Evolutionary conservation across 2,113 vertebrate species (phyloP).

Genomic region (Gopherus evgoodei): DNA sequence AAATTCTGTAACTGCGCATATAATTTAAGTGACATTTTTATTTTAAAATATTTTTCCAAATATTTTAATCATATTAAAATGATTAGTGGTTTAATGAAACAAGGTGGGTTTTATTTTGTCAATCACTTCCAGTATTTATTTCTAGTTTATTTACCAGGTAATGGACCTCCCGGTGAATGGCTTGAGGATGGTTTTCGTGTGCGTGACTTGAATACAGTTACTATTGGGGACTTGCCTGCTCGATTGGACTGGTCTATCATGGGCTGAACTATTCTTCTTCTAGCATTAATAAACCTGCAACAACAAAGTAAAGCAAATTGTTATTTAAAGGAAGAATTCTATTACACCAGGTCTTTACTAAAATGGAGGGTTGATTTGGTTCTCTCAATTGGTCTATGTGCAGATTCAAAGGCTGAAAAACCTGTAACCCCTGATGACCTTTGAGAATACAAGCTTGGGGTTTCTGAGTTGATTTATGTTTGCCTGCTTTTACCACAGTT

Average conservation of each 20-base stretch:
- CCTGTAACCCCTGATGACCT: slow-evolving; percentile 88
- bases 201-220: slow-evolving; percentile 87
- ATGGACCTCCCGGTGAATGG: slow-evolving; percentile 87
- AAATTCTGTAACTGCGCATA: slow-evolving; percentile 13
- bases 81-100: slow-evolving; percentile 77
- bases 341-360: neutral
- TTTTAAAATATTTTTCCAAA: slow-evolving; percentile 3
- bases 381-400: slow-evolving; percentile 1
- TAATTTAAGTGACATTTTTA: slow-evolving; percentile 26
- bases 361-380: neutral
- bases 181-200: slow-evolving; percentile 83
- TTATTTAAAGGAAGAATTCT: slow-evolving; percentile 61
- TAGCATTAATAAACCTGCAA: slow-evolving; percentile 99
- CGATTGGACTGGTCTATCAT: slow-evolving; percentile 99
- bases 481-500: slow-evolving; percentile 90
- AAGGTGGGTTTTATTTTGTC: slow-evolving; percentile 72
- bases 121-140: slow-evolving; percentile 75
- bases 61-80: slow-evolving; percentile 71
- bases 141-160: slow-evolving; percentile 88
- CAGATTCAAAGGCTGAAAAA: slow-evolving; percentile 68
- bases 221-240: slow-evolving; percentile 95
- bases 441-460: slow-evolving; percentile 84
- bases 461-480: slow-evolving; percentile 96
- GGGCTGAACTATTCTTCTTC: slow-evolving; percentile 99
- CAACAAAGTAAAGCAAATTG: slow-evolving; percentile 62